Evolutionary conservation across 2,888 invertebrate genomes (phyloP), one percentile per base, ranked within the genome.

Genomic region (Drosophila vallismaia): DNA sequence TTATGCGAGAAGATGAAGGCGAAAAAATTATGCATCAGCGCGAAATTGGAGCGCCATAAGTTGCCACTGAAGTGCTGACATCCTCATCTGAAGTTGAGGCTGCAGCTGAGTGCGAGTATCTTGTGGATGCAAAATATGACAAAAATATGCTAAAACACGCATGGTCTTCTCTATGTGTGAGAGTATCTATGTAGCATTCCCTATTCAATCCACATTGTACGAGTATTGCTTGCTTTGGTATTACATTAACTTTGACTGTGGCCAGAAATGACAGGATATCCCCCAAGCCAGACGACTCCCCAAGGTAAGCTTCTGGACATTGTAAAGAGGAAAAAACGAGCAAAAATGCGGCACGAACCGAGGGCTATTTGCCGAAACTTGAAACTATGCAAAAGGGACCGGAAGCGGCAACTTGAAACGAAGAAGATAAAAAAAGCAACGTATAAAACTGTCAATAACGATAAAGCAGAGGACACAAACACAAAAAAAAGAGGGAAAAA

Each of bases 11-110:
- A 77, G 83, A 79, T 56, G 62, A 70, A 62, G 62, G 51, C 59
- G 51, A 64, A 53, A 75, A 75, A 75, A 75, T 84, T 87, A 84
- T 84, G 84, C 84, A 84, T 85, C 87, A 86, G 77, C 84, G 85
- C 84, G 79, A 87, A 84, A 84, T 84, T 84, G 84, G 84, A 84
- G 87, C 84, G 82, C 69, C 79, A 84, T 84, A 84, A 84, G 87
- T 87, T 84, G 75, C 63, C 71, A 71, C 72, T 70, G 72, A 63
- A 70, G 70, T 70, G 70, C 70, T 70, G 70, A 70, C 69, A 70
- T 70, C 72, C 69, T 70, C 69, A 71, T 70, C 72, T 71, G 53
- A 63, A 70, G 70, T 54, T 70, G 63, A 40, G 50, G 62, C 60
- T 59, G 70, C 44, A 49, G 69, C 64, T 26, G 26, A 54, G 49